A percentile compares a stretch with the other conserved stretches of the same genome.
Conservation (phyloP, 2,888 invertebrate species). For the Allygus modestus region DNA sequence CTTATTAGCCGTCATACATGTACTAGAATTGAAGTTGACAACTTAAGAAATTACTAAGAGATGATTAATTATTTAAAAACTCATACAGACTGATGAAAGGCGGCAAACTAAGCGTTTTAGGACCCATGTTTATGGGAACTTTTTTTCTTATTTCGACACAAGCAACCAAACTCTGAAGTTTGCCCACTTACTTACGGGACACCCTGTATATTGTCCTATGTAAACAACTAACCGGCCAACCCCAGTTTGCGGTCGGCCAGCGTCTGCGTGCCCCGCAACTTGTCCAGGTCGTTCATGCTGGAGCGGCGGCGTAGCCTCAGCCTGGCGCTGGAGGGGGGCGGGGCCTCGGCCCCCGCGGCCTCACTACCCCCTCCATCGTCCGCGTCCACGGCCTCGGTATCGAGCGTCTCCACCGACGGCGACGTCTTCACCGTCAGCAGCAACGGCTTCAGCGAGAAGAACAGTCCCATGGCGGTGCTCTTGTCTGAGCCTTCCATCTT, state of each 20-base stretch:
- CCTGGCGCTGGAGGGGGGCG: neutral
- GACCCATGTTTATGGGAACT: no score
- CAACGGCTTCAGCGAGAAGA: slow-evolving; percentile 46
- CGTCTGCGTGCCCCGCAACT: neutral
- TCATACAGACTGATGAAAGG: no score
- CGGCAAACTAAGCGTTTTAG: no score
- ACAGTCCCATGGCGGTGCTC: slow-evolving; percentile 41
- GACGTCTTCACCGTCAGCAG: slow-evolving; percentile 39
- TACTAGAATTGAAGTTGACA: no score
- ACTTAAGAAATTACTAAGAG: no score
- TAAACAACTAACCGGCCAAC: slow-evolving; percentile 32
- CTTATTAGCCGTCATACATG: no score
- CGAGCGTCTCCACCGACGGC: slow-evolving; percentile 12
- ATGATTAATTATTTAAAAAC: no score
- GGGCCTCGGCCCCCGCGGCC: slow-evolving; percentile 17
- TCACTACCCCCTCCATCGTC: slow-evolving; percentile 42
- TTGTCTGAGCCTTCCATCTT: slow-evolving; percentile 12
- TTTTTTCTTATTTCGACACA: no score
- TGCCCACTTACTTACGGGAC: no score
- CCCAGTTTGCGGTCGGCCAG: slow-evolving; percentile 74
- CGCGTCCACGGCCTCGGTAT: slow-evolving; percentile 32
- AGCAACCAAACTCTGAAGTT: no score
- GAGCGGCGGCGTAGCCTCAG: slow-evolving; percentile 78
- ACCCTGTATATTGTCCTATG: no score
- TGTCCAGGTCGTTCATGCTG: slow-evolving; percentile 83